Evolutionary conservation across 2,113 vertebrate genomes (phyloP).

Genomic region (Rynchops niger): DNA sequence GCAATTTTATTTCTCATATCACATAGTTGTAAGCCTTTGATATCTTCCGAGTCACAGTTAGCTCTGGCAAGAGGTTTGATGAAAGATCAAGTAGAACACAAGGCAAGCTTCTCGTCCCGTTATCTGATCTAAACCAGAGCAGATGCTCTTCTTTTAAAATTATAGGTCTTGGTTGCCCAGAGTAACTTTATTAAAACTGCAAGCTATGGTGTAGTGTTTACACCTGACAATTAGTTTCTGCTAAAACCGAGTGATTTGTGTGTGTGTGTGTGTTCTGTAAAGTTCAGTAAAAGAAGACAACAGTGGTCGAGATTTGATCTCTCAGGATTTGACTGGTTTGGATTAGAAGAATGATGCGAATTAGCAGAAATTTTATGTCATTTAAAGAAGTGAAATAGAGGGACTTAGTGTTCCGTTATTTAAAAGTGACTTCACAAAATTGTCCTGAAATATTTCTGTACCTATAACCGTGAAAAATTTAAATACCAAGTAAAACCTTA

Average conservation of each 20-base stretch:
- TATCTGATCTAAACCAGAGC: not conserved
- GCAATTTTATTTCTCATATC: not conserved
- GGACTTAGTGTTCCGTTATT: not conserved
- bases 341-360: not conserved
- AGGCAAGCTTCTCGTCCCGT: not conserved
- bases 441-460: not conserved
- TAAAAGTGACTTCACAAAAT: not conserved
- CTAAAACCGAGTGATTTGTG: accelerated
- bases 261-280: not conserved
- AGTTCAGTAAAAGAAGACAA: not conserved
- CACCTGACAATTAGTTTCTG: not conserved
- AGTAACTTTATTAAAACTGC: not conserved
- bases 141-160: not conserved
- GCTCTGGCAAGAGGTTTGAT: not conserved
- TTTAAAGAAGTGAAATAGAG: not conserved
- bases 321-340: not conserved
- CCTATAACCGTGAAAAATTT: not conserved
- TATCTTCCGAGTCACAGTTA: not conserved
- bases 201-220: not conserved
- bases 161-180: not conserved
- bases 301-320: not conserved
- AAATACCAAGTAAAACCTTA: accelerated
- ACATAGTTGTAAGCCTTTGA: not conserved
- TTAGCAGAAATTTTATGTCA: not conserved
- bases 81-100: not conserved